Conservation (phyloP, 2,888 invertebrate species). For the Mylabris sibirica region DNA sequence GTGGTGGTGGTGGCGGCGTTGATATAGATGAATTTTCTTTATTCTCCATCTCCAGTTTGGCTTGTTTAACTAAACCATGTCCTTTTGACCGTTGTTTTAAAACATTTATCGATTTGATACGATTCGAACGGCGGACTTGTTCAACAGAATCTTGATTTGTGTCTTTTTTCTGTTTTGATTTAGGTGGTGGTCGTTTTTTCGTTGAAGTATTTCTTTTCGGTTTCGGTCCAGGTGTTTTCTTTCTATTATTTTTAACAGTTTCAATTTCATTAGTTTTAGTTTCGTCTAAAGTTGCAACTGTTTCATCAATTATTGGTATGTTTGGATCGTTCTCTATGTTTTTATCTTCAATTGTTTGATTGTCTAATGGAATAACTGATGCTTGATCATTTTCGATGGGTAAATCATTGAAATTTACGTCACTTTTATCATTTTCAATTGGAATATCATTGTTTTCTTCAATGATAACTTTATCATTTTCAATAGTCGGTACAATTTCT, state of each 20-base stretch:
- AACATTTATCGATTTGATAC: constrained; percentile 78
- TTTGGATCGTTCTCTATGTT: not conserved
- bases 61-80: constrained; percentile 68
- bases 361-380: too few relatives aligned
- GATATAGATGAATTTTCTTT: constrained; percentile 32
- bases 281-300: constrained; percentile 16
- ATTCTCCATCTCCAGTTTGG: constrained; percentile 39
- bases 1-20: not conserved
- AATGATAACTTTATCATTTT: constrained; percentile 34
- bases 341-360: constrained; percentile 14
- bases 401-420: constrained; percentile 13
- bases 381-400: not conserved
- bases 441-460: constrained; percentile 17
- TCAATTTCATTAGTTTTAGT: constrained; percentile 11
- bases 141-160: constrained; percentile 25
- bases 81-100: constrained; percentile 72
- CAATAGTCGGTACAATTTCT: constrained; percentile 35
- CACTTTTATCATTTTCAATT: constrained; percentile 18
- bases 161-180: constrained; percentile 26
- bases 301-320: constrained; percentile 21
- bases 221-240: constrained; percentile 13
- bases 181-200: constrained; percentile 32
- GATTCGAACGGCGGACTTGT: constrained; percentile 73
- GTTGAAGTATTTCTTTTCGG: constrained; percentile 17
- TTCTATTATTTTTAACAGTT: constrained; percentile 18